Evolutionary conservation across 1,140 invertebrate genomes (phyloP), one percentile per base, ranked within the genome.

Genomic region (Dufourea novaeangliae): DNA sequence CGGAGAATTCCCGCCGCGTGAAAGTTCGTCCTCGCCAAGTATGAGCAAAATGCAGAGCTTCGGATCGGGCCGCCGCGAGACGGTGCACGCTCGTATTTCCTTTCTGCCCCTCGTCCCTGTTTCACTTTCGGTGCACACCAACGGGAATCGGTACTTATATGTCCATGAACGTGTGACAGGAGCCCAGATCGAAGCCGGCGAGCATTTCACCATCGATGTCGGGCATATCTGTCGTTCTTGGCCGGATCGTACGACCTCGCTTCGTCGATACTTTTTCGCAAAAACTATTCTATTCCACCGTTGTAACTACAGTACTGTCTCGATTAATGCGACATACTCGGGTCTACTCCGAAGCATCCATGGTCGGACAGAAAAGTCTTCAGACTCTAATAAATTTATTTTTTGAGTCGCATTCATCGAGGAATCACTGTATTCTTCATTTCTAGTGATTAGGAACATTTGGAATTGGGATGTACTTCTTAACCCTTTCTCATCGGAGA

Each of bases 21-120:
- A 84, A 84, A 84, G 83, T 84, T 52, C 67, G 77, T 79, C 64
- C 78, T 80, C 63, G 83, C 83, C 82, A 79, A 85, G 82, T 85
- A 84, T 85, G 82, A 83, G 41, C 64, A 84, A 78, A 74, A 85
- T 79, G 67, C 63, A 29, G 37, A n/a, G n/a, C n/a, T n/a, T 25
- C 12, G 62, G 20, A 5, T 22, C 44, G 52, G 1, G 6, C 10
- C 54, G 25, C 7, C 8, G 34, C 54, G 20, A 27, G 20, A 32
- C 8, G 22, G 20, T 27, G n/a, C n/a, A n/a, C n/a, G 27, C 54
- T 39, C 50, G 20, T 34, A 20, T 44, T 44, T 34, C 46, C 39
- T 46, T n/a, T 34, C 29, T 44, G 34, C 46, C 52, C 25, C 62
- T 67, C 61, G 69, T 67, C 27, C 57, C 44, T 66, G 46, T 39